phyloP scores from a whole-genome alignment of 1,140 invertebrate genomes.

The Drosophila bifasciata region DNA sequence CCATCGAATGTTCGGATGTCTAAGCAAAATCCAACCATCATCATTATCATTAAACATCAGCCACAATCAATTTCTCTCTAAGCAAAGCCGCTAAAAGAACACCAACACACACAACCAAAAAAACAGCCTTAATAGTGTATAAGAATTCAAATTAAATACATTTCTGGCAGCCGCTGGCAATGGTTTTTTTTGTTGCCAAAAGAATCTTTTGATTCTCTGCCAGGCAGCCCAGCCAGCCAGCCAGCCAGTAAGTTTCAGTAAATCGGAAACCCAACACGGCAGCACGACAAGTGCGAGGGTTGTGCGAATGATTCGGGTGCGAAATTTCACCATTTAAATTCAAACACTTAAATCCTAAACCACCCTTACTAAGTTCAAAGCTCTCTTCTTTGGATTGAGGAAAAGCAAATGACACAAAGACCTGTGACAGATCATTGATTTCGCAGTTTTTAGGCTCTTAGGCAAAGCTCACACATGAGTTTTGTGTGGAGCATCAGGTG shows the following conservation, averaged over 20 bases:
- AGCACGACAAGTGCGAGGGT: constrained; percentile 36
- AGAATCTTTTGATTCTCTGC: constrained; percentile 33
- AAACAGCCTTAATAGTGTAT: not conserved
- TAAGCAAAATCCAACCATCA: constrained; percentile 38
- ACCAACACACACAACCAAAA: too few relatives aligned
- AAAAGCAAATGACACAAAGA: too few relatives aligned
- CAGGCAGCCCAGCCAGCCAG: too few relatives aligned
- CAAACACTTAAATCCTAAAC: too few relatives aligned
- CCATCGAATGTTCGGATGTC: constrained; percentile 13
- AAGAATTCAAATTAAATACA: constrained; percentile 28
- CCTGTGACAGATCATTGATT: too few relatives aligned
- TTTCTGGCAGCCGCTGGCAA: constrained; percentile 20
- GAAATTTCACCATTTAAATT: too few relatives aligned
- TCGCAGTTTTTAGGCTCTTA: too few relatives aligned
- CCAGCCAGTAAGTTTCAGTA: constrained; percentile 39
- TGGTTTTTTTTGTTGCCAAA: constrained; percentile 13
- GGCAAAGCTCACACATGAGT: too few relatives aligned
- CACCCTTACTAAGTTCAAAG: too few relatives aligned
- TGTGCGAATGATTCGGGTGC: too few relatives aligned
- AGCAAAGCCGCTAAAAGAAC: constrained; percentile 20
- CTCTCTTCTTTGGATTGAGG: too few relatives aligned
- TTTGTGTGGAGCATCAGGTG: too few relatives aligned
- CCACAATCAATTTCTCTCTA: constrained; percentile 19
- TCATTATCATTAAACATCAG: constrained; percentile 55
- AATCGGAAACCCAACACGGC: not conserved